Evolutionary conservation across 2,113 vertebrate species (phyloP), one percentile per base, ranked within the genome.

Genomic region (Lagenorhynchus albirostris): DNA sequence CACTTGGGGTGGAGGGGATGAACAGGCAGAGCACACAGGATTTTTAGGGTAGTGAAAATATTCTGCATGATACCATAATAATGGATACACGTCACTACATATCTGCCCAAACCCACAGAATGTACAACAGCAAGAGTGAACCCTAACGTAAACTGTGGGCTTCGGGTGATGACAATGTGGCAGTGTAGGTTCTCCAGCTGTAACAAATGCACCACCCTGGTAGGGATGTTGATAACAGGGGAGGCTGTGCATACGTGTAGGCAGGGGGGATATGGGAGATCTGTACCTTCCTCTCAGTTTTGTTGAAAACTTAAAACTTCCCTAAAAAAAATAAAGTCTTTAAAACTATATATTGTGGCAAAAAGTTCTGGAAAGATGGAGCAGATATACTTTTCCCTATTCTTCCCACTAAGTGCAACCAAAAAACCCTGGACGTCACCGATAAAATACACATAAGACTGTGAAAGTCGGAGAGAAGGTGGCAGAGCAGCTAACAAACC

Each of bases 401-500:
- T 41, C 71, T 31, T 62, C 21, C 71, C 18, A 31, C 67, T n/a
- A 63, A 63, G 53, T 7, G 50, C 33, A 63, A 71, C 31, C 63
- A 6, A n/a, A 6, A n/a, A 68, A 58, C 4, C 18, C n/a, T n/a
- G 14, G 12, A 67, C 7, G 1, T 13, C 47, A 7, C 2, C 26
- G 36, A 6, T 26, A 10, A 82, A 50, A 13, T 6, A 55, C 92
- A n/a, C 31, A 47, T 23, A 29, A 14, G 26, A 58, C 67, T 68
- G 23, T 65, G 31, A 13, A 31, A 10, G 31, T 6, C 26, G 14
- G 20, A 47, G 8, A 23, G n/a, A 55, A 12, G 20, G 6, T 5
- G 8, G 74, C 44, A 70, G 65, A 68, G 17, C 68, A 47, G 36
- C 50, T 36, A 38, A 41, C 13, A 18, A 6, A 55, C 53, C 18